Conservation (phyloP, 2,113 vertebrate species). For the Pituophis catenifer region DNA sequence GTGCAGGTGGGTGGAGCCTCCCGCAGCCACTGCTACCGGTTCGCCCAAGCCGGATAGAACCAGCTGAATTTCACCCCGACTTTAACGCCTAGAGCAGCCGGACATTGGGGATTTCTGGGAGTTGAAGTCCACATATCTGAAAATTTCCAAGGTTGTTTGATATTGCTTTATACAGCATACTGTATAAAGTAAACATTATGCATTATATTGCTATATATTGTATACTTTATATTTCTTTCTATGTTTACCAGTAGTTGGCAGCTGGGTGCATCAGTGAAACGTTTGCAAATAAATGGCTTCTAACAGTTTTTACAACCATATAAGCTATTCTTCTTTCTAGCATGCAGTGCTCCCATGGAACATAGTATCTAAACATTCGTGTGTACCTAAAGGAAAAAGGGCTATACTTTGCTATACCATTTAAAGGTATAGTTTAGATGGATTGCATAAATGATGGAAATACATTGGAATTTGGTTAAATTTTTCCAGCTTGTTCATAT, state of each 20-base stretch:
- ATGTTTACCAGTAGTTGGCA: not conserved
- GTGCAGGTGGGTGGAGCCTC: too few relatives aligned
- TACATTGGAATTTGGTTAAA: not conserved
- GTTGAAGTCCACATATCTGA: too few relatives aligned
- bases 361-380: not conserved
- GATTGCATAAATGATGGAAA: not conserved
- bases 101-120: too few relatives aligned
- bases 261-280: not conserved
- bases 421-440: not conserved
- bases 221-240: not conserved
- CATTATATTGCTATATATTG: too few relatives aligned
- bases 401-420: not conserved
- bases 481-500: not conserved
- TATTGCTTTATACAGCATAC: not conserved
- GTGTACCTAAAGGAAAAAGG: accelerated
- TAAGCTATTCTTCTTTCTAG: not conserved
- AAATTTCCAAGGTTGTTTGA: too few relatives aligned
- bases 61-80: too few relatives aligned
- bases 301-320: not conserved
- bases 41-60: too few relatives aligned
- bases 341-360: not conserved
- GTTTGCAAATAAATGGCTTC: not conserved
- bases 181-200: not conserved
- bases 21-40: too few relatives aligned
- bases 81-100: too few relatives aligned